Conservation (phyloP, 2,797 vertebrate species). For the Chlorospingus semifuscus region DNA sequence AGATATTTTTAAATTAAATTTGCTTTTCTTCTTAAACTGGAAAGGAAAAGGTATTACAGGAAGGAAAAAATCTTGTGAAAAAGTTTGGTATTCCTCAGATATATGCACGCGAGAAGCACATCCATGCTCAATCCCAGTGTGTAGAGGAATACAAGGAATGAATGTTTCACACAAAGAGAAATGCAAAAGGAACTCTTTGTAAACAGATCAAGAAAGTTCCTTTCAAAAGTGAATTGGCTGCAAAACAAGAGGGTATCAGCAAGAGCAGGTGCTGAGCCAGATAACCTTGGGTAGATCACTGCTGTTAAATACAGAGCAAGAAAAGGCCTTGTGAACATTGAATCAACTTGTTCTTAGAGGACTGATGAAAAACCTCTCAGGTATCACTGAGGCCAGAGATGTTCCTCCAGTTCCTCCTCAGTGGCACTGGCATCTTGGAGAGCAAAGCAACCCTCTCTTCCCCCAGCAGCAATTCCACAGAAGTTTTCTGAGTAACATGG, state of each 20-base stretch:
- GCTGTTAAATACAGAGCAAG: neutral
- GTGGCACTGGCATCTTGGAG: neutral
- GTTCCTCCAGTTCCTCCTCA: neutral
- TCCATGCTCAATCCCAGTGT: neutral
- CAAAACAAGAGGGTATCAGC: neutral
- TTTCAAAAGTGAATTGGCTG: neutral
- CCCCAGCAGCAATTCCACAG: neutral
- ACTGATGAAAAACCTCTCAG: neutral
- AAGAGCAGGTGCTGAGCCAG: neutral
- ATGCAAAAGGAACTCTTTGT: neutral
- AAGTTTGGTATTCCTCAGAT: neutral
- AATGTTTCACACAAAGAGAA: neutral
- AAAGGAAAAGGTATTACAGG: neutral
- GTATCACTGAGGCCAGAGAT: neutral
- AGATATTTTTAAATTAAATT: neutral
- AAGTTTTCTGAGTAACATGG: neutral
- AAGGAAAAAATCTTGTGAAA: accelerated
- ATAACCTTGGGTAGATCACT: neutral
- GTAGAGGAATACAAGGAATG: neutral
- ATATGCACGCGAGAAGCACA: neutral
- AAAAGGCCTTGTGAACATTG: neutral
- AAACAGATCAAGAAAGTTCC: neutral
- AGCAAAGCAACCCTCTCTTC: neutral
- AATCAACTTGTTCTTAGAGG: neutral
- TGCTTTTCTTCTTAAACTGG: neutral